These are phyloP conservation scores for Pteropus alecto DNA, from an alignment of 2,113 vertebrate species.

Conservation along the genomic window DNA sequence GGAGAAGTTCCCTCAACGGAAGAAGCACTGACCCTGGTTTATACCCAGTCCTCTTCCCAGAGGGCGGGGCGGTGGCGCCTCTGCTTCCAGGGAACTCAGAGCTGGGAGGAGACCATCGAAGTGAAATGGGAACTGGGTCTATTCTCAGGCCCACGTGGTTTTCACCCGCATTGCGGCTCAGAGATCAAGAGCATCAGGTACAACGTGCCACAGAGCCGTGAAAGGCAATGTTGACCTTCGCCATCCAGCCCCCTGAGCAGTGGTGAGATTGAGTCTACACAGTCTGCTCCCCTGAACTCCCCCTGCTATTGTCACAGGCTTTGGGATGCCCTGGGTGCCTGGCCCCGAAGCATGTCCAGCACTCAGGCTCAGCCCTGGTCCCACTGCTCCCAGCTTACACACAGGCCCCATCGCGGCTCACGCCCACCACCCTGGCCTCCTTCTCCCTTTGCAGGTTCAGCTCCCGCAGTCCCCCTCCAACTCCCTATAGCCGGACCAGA, in stretches of 20 bases:
- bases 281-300: neutral
- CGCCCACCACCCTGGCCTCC: neutral
- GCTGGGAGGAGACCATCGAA: neutral
- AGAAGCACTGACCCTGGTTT: neutral
- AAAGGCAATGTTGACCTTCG: neutral
- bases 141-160: neutral
- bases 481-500: neutral
- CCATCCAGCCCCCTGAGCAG: neutral
- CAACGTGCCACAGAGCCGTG: neutral
- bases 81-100: neutral
- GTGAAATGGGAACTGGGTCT: neutral
- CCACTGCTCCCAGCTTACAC: neutral
- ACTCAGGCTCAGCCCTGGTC: neutral
- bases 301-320: neutral
- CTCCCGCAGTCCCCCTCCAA: accelerated
- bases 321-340: neutral
- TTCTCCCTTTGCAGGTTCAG: too few relatives aligned
- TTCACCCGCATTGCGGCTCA: neutral
- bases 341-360: neutral
- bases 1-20: neutral
- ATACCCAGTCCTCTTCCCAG: neutral
- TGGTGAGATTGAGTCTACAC: neutral
- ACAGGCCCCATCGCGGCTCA: neutral
- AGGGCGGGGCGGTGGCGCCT: neutral
- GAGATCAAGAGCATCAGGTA: neutral